Evolutionary conservation across 1,140 invertebrate species (phyloP).

Genomic region (Ceratosolen fusciceps): DNA sequence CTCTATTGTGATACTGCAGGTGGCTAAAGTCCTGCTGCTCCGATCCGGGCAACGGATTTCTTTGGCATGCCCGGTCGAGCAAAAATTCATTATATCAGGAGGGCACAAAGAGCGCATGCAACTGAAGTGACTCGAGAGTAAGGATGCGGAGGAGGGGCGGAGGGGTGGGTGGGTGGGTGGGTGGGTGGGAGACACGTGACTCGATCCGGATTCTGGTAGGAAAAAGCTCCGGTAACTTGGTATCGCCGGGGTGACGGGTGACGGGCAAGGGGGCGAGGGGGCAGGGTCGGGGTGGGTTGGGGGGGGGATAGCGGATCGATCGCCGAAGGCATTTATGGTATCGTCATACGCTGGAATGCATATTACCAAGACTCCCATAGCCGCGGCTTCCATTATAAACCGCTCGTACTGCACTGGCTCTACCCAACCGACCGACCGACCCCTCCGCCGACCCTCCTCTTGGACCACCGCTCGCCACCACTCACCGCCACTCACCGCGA

Average conservation of each 20-base stretch:
- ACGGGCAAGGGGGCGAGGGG: no score
- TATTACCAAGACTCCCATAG: background rate
- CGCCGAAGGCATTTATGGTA: conserved; percentile 5
- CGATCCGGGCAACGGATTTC: no score
- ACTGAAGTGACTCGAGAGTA: background rate
- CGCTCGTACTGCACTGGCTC: background rate
- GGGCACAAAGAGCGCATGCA: background rate
- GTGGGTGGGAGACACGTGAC: background rate
- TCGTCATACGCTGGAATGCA: background rate
- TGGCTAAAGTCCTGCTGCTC: no score
- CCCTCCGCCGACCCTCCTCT: no score
- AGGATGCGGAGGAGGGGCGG: no score
- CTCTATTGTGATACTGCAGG: no score
- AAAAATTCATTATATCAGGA: background rate
- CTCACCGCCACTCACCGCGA: no score
- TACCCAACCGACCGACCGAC: no score
- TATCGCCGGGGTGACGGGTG: no score
- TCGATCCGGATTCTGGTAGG: background rate
- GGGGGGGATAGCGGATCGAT: background rate
- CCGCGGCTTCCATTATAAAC: background rate
- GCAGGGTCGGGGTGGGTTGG: background rate
- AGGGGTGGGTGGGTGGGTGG: no score
- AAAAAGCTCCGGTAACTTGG: no score
- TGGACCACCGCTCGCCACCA: background rate
- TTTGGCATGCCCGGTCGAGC: background rate